These are phyloP conservation scores for Psix sp. DNA, from an alignment of 1,140 invertebrate genomes.

Conservation along the genomic window DNA sequence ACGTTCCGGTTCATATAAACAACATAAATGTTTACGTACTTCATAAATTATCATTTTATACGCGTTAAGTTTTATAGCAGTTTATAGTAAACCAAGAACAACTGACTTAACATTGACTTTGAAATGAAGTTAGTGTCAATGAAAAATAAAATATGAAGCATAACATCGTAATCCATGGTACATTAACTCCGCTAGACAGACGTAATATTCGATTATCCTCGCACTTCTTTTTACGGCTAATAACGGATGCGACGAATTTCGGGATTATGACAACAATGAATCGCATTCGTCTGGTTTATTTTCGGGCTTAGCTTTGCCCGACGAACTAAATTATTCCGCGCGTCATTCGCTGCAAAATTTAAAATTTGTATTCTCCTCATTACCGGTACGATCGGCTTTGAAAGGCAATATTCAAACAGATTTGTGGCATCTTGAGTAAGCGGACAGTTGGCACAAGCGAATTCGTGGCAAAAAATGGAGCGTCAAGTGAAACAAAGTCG, in stretches of 20 bases:
- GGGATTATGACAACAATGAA: conserved; percentile 31
- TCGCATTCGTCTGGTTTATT: conserved; percentile 37
- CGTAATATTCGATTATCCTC: conserved; percentile 37
- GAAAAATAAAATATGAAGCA: conserved; percentile 7
- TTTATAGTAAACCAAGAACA: too few species aligned
- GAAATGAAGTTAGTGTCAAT: too few species aligned
- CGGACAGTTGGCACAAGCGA: too few species aligned
- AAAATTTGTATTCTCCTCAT: conserved; percentile 49
- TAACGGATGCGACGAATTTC: conserved; percentile 11
- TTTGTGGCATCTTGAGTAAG: not conserved
- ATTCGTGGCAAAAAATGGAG: conserved; percentile 19
- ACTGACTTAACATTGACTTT: too few species aligned
- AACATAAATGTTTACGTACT: too few species aligned
- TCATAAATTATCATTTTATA: too few species aligned
- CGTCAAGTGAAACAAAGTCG: conserved; percentile 25
- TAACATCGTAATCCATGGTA: conserved; percentile 9
- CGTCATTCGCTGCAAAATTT: conserved; percentile 44
- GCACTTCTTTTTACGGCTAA: conserved; percentile 20
- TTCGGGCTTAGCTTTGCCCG: conserved; percentile 34
- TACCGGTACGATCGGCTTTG: conserved; percentile 21
- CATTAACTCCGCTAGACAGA: conserved; percentile 31
- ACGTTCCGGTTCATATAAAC: too few species aligned
- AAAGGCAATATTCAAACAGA: too few species aligned
- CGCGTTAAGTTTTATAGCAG: too few species aligned
- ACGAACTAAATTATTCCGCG: conserved; percentile 51